Conservation (phyloP, 2,113 vertebrate species). For the Paraplagusia blochii region DNA sequence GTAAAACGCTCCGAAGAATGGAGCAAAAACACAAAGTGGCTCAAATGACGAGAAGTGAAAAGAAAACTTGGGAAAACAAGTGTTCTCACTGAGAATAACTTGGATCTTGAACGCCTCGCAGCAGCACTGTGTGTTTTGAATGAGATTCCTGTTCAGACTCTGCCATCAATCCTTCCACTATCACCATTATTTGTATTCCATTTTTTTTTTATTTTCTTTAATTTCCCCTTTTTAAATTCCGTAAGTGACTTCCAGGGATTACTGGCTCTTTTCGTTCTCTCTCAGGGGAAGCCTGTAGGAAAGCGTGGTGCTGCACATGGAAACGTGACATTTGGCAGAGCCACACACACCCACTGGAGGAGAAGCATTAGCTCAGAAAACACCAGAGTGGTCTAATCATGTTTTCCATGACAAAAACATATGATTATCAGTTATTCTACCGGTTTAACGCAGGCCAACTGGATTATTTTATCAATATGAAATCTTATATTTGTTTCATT, state of each 20-base stretch:
- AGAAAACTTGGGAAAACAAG: slow-evolving; percentile 11
- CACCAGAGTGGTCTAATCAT: too few species aligned
- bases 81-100: too few species aligned
- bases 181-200: slow-evolving; percentile 42
- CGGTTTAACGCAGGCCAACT: too few species aligned
- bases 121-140: slow-evolving; percentile 34
- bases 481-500: too few species aligned
- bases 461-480: too few species aligned
- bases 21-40: slow-evolving; percentile 4
- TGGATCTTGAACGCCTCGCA: slow-evolving; percentile 13
- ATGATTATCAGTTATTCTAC: too few species aligned
- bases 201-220: slow-evolving; percentile 34
- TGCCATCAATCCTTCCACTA: slow-evolving; percentile 50
- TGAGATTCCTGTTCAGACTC: slow-evolving; percentile 33
- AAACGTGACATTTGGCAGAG: slow-evolving; percentile 51
- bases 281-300: slow-evolving; percentile 45
- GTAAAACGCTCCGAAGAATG: too few species aligned
- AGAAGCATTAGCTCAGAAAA: slow-evolving; percentile 51
- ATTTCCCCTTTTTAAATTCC: slow-evolving; percentile 25
- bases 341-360: slow-evolving; percentile 31
- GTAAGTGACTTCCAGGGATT: slow-evolving; percentile 23
- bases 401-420: too few species aligned
- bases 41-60: slow-evolving; percentile 30
- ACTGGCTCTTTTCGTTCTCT: slow-evolving; percentile 4
- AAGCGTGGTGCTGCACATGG: slow-evolving; percentile 48